Evolutionary conservation across 2,797 vertebrate species (phyloP), one percentile per base, ranked within the genome.

Genomic region (Intellagama lesueurii): DNA sequence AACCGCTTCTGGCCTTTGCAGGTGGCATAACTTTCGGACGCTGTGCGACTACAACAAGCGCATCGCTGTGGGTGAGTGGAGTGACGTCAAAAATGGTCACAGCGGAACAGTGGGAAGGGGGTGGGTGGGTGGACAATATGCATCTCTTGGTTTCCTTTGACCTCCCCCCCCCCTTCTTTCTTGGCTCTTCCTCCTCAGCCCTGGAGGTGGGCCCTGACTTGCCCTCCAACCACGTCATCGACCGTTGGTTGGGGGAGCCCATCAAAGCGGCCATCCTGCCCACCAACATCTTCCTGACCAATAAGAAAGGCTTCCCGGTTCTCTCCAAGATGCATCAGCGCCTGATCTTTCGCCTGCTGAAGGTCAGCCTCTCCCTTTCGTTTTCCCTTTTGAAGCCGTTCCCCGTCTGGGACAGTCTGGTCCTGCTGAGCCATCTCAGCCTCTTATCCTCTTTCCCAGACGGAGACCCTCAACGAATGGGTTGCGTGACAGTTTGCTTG

Each of bases 1-100:
- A 19, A 5, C 87, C 70, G 89, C 52, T 85, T 35, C 90, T 88
- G 81, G 6, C 76, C 66, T 83, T 91, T 1, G 22, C 90, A 99
- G 98, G 98, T 99, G 98, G 98, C 98, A 99, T 94, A 98, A 98
- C 40, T 98, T 99, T 90, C 96, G 98, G 91, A 98, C 98, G 5
- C 97, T 99, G 78, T 99, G 98, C 95, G 98, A 99, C 95, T 99
- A 99, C 95, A 99, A 98, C 96, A 99, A 99, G 96, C 97, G 98
- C 91, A 96, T 99, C 92, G 98, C 98, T 79, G 97, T 99, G 0
- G 98, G 98, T 99, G 92, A 98, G 96, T 84, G 52, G 35, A 1
- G 2, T 35, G 12, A 17, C 1, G 5, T 2, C 26, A 17, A 30
- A 35, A 12, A 14, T 60, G 73, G 40, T 14, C 30, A 17, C 28